These are phyloP conservation scores for Eupelmus urozonus DNA, from an alignment of 2,888 invertebrate species.

Conservation along the genomic window DNA sequence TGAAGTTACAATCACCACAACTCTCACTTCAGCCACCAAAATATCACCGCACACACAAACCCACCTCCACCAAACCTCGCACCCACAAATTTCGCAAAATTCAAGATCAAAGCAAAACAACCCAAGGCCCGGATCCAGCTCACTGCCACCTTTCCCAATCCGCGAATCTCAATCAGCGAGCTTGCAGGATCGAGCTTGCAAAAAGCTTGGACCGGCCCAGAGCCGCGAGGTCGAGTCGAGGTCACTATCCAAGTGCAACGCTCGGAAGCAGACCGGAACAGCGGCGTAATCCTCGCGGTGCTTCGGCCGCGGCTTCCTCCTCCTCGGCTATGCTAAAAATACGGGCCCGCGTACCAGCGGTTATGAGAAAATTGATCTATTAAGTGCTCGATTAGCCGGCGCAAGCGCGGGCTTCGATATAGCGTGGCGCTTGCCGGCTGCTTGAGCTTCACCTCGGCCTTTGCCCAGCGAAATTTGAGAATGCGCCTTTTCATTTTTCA, in stretches of 20 bases:
- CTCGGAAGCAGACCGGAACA: conserved; percentile 59
- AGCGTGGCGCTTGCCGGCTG: no score
- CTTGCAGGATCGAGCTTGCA: neutral
- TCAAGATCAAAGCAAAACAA: no score
- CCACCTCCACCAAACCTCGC: no score
- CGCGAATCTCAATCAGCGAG: no score
- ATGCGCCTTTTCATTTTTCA: no score
- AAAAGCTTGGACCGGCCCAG: conserved; percentile 42
- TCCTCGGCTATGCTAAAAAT: conserved; percentile 38
- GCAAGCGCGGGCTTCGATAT: neutral
- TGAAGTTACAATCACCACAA: no score
- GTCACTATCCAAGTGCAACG: conserved; percentile 57
- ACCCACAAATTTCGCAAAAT: no score
- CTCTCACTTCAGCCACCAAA: no score
- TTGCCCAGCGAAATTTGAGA: no score
- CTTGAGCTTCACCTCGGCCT: neutral
- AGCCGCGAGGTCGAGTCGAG: conserved; percentile 45
- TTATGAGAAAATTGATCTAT: conserved; percentile 55
- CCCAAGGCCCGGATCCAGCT: no score
- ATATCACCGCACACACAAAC: no score
- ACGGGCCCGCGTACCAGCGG: neutral
- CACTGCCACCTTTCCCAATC: no score
- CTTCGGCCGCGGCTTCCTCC: conserved; percentile 15
- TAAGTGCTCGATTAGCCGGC: conserved; percentile 44
- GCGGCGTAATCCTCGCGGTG: neutral